A percentile compares a stretch with the other conserved stretches of the same genome.
Evolutionary conservation across 2,888 invertebrate genomes (phyloP).

Genomic region (Luperina nickerlii): DNA sequence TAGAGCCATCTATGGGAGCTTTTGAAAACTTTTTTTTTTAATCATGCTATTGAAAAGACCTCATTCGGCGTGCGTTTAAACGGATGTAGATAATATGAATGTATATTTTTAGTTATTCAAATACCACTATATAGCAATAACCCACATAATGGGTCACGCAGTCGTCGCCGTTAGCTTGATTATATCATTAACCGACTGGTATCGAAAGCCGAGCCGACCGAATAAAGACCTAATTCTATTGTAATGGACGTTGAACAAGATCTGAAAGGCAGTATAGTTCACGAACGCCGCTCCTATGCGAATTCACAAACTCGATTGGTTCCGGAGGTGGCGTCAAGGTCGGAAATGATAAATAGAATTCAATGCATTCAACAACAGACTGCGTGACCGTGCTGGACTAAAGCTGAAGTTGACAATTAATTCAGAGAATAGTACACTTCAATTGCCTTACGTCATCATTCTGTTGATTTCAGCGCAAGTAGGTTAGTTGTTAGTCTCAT

Average conservation of each 20-base stretch:
- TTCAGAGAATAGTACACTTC: slow-evolving; percentile 70
- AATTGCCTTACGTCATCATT: slow-evolving; percentile 68
- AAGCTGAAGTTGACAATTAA: slow-evolving; percentile 76
- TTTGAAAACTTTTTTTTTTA: too few relatives aligned
- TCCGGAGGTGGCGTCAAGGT: slow-evolving; percentile 83
- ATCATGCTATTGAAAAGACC: too few relatives aligned
- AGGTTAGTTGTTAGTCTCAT: slow-evolving; percentile 58
- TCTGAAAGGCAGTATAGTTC: slow-evolving; percentile 64
- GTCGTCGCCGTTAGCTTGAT: slow-evolving; percentile 55
- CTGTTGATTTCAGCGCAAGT: slow-evolving; percentile 52
- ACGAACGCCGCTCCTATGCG: slow-evolving; percentile 77
- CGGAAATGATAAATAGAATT: slow-evolving; percentile 81
- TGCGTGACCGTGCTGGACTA: slow-evolving; percentile 74
- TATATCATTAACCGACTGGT: slow-evolving; percentile 58
- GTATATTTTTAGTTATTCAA: slow-evolving; percentile 57
- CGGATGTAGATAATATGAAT: slow-evolving; percentile 64
- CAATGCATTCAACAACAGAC: slow-evolving; percentile 75
- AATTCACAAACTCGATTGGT: slow-evolving; percentile 78
- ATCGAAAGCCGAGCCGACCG: slow-evolving; percentile 51
- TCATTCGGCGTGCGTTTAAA: slow-evolving; percentile 42
- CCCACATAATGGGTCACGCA: slow-evolving; percentile 54
- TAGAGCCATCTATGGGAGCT: too few relatives aligned
- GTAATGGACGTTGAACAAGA: slow-evolving; percentile 58
- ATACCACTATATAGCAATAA: slow-evolving; percentile 54
- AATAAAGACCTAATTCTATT: slow-evolving; percentile 61